phyloP scores from a whole-genome alignment of 1,140 invertebrate species.

The Sitobion miscanthi region DNA sequence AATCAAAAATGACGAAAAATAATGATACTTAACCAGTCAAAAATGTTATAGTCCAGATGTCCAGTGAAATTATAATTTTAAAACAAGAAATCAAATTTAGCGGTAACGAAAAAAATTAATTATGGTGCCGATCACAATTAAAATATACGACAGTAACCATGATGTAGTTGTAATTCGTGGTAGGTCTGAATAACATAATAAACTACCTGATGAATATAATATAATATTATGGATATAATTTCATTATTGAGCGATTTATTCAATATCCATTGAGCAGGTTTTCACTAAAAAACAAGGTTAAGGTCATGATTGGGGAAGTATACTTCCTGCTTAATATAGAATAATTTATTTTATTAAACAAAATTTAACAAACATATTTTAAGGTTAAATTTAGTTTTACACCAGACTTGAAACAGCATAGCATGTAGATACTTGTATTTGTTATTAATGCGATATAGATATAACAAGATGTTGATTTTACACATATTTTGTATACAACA shows the following conservation, averaged over 20 bases:
- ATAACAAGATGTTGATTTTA: background rate
- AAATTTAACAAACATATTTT: background rate
- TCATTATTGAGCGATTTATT: slow-evolving; percentile 4
- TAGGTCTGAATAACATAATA: background rate
- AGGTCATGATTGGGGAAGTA: background rate
- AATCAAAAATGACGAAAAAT: background rate
- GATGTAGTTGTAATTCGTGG: background rate
- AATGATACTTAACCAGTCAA: background rate
- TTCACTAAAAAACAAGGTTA: slow-evolving; percentile 25
- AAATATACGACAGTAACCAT: background rate
- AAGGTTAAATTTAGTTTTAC: background rate
- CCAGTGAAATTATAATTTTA: background rate
- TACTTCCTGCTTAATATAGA: background rate
- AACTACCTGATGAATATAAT: background rate
- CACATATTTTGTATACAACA: background rate
- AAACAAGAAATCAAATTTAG: background rate
- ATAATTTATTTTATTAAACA: background rate
- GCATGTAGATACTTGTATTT: background rate
- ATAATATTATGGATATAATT: background rate
- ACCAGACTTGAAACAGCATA: background rate
- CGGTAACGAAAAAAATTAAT: background rate
- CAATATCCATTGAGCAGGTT: background rate
- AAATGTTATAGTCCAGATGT: background rate
- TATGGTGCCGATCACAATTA: background rate
- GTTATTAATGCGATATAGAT: background rate